Percentiles rank a stretch among this genome's conserved stretches.
phyloP scores from a whole-genome alignment of 1,140 invertebrate species.

The Hylaeus volcanicus region DNA sequence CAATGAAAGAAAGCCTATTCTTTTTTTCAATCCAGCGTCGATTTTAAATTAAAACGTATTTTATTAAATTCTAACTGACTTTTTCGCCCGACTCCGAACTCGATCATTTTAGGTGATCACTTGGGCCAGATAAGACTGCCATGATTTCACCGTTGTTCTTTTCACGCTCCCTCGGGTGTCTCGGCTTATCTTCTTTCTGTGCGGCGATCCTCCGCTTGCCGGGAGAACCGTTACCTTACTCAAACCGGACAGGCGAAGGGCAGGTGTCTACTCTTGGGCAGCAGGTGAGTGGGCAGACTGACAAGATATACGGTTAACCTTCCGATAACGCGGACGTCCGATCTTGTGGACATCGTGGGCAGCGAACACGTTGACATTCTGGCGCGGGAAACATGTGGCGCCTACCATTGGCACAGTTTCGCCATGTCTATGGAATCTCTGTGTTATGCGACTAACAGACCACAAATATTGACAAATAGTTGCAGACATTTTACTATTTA shows the following conservation, averaged over 20 bases:
- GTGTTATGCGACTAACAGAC: background rate
- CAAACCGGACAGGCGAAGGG: constrained; percentile 40
- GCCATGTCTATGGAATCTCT: background rate
- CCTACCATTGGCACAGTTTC: background rate
- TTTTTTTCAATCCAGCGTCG: no score
- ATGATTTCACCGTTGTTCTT: constrained; percentile 2
- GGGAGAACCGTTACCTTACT: constrained; percentile 50
- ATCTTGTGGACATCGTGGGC: constrained; percentile 9
- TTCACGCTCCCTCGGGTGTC: background rate
- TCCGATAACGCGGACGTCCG: constrained; percentile 13
- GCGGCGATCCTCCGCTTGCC: background rate
- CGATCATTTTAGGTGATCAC: constrained; percentile 13
- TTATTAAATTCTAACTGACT: no score
- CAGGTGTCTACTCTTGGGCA: constrained; percentile 38
- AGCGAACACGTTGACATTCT: background rate
- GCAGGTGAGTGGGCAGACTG: constrained; percentile 28
- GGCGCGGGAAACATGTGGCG: background rate
- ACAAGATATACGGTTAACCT: constrained; percentile 22
- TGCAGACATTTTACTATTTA: no score
- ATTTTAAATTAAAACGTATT: no score
- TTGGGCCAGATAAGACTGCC: background rate
- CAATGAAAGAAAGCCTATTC: no score
- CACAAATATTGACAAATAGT: no score
- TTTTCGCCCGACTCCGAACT: no score
- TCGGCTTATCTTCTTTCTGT: background rate